A percentile compares a stretch with the other conserved stretches of the same genome.
phyloP scores from a whole-genome alignment of 1,140 invertebrate species.

The Zeugodacus cucurbitae region DNA sequence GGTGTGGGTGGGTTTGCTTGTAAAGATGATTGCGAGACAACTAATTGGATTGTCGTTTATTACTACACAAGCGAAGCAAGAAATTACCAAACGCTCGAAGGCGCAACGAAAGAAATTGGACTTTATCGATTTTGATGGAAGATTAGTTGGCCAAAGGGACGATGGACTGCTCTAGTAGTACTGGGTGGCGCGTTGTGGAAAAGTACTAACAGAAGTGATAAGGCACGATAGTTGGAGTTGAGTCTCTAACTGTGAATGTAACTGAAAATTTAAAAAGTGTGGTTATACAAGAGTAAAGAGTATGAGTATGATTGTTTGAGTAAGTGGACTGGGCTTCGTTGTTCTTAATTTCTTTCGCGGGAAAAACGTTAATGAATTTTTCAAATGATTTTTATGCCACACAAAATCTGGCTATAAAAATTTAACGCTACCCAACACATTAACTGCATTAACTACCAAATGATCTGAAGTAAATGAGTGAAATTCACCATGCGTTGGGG shows the following conservation, averaged over 20 bases:
- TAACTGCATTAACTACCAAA: background rate
- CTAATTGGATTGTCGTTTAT: slow-evolving; percentile 36
- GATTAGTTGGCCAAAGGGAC: background rate
- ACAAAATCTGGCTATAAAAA: slow-evolving; percentile 12
- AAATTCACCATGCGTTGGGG: background rate
- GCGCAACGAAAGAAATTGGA: slow-evolving; percentile 34
- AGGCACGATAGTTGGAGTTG: background rate
- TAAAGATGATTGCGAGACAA: slow-evolving; percentile 33
- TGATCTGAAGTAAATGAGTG: background rate
- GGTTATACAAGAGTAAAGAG: background rate
- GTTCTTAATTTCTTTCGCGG: background rate
- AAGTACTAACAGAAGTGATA: background rate
- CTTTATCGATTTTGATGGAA: slow-evolving; percentile 33
- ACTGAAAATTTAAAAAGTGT: background rate
- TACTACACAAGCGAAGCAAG: slow-evolving; percentile 37
- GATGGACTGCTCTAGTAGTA: background rate
- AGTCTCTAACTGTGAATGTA: background rate
- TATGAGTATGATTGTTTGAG: background rate
- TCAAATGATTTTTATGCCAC: background rate
- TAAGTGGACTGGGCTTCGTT: background rate
- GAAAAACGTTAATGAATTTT: background rate
- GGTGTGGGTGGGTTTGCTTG: background rate
- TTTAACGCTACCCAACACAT: background rate
- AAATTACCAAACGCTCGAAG: slow-evolving; percentile 24
- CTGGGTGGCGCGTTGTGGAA: background rate